Evolutionary conservation across 1,140 invertebrate genomes (phyloP), one percentile per base, ranked within the genome.

Genomic region (Lepidurus apus): DNA sequence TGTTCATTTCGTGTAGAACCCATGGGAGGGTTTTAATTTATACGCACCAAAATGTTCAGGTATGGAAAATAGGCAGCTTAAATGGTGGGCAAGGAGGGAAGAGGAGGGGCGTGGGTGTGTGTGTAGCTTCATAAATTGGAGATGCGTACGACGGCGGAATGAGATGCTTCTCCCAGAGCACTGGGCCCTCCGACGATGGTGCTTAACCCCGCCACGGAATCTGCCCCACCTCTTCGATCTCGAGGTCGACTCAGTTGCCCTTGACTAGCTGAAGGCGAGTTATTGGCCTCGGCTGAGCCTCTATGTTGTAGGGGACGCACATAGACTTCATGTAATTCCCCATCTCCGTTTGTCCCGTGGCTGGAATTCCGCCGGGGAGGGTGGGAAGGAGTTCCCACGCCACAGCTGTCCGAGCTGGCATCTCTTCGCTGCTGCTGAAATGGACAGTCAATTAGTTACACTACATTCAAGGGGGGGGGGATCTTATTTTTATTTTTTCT

Each of bases 401-500:
- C 53, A 21, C 53, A 65, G 53, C 53, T 65, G 53, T 65, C 53
- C 53, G 53, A 65, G 53, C 53, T 65, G 53, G 53, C 53, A 65
- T 65, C 53, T 65, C 53, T 65, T 65, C 53, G 53, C 53, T 65
- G 53, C 53, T 65, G 53, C 53, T 65, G 53, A 65, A 65, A 21
- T 65, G 53, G 53, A 65, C 53, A 65, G 53, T 65, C 53, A 65
- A 65, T 65, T 65, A 65, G 53, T 65, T 65, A 4, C 53, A 17
- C 4, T 65, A 21, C 53, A 65, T 21, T 65, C 17, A 9, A 65
- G 53, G 17, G 53, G 21, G 26, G n/a, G 34, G 34, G 34, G 4
- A 34, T 34, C 34, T 34, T 34, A 34, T 34, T 34, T 34, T 34
- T 4, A 34, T 34, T 34, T 34, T 34, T 34, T 34, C 34, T 34